Evolutionary conservation across 2,888 invertebrate genomes (phyloP).

Genomic region (Apamea monoglypha): DNA sequence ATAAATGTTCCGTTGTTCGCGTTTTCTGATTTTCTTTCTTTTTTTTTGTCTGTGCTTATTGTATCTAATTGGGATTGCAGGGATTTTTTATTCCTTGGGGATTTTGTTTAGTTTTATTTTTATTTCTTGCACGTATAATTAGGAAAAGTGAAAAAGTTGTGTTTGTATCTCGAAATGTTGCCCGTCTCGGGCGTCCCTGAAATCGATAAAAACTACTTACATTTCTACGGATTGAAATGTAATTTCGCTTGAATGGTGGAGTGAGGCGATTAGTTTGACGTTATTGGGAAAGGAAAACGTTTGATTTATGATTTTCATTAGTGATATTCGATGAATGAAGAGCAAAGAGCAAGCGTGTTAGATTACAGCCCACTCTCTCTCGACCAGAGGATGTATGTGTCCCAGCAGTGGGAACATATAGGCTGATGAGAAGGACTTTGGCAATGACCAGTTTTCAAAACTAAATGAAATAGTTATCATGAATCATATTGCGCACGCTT

Average conservation of each 20-base stretch:
- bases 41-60: constrained; percentile 44
- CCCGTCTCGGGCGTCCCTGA: background rate
- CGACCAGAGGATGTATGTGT: too few relatives aligned
- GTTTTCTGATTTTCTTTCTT: constrained; percentile 48
- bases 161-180: background rate
- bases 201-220: background rate
- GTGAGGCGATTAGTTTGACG: background rate
- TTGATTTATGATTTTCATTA: background rate
- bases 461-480: background rate
- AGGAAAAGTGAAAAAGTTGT: background rate
- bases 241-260: background rate
- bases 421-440: background rate
- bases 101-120: constrained; percentile 17
- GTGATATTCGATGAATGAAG: background rate
- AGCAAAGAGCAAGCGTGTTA: background rate
- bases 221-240: background rate
- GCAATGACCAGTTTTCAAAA: background rate
- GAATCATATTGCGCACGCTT: background rate
- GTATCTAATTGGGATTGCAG: constrained; percentile 51
- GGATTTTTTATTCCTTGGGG: constrained; percentile 34
- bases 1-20: constrained; percentile 58
- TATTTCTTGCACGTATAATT: constrained; percentile 12
- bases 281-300: constrained; percentile 25
- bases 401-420: background rate
- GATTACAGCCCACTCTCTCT: too few relatives aligned